Conservation (phyloP, 92 coral and sea anemone genomes). For the Paragorgia papillata region DNA sequence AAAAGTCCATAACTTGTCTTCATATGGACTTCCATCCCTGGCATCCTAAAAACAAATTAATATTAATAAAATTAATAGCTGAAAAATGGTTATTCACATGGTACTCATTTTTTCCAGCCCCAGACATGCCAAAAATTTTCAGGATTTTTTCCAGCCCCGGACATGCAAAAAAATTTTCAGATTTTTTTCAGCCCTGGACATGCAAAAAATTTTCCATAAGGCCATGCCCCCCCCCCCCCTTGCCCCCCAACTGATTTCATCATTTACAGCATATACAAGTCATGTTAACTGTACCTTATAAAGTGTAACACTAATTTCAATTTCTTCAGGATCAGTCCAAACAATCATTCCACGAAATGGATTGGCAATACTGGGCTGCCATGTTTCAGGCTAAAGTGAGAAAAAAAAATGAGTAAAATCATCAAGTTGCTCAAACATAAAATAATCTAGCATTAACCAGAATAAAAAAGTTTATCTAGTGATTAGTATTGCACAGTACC, state of each 20-base stretch:
- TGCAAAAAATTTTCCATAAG: no score
- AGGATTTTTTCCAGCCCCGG: no score
- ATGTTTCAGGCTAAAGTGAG: constrained; percentile 65
- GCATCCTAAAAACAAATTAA: constrained; percentile 64
- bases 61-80: neutral
- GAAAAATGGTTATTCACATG: neutral
- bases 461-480: neutral
- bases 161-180: no score
- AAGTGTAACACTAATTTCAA: constrained; percentile 88
- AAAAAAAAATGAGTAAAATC: neutral
- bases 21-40: constrained; percentile 87
- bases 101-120: neutral
- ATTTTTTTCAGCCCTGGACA: no score
- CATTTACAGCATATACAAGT: neutral
- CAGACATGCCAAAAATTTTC: no score
- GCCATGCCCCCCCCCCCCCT: no score
- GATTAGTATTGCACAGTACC: constrained; percentile 59
- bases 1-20: constrained; percentile 96
- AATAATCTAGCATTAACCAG: neutral
- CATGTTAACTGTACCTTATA: constrained; percentile 67
- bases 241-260: no score
- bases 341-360: constrained; percentile 97
- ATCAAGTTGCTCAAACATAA: neutral
- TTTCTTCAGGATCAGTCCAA: constrained; percentile 93
- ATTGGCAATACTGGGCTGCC: constrained; percentile 94